phyloP scores from a whole-genome alignment of 2,113 vertebrate species.

The Panurus biarmicus region DNA sequence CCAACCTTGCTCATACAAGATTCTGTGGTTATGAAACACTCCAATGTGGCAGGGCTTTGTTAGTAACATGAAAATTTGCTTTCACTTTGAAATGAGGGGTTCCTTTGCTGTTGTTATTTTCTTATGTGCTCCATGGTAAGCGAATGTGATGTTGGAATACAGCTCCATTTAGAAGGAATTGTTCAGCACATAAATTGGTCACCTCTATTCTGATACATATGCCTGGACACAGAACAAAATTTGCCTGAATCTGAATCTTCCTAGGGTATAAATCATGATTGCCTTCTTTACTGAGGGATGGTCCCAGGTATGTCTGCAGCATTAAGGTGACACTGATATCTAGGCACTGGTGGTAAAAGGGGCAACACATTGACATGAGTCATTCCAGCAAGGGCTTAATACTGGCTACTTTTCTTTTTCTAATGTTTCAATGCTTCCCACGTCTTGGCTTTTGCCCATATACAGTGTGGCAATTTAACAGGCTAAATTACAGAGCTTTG shows the following conservation, averaged over 20 bases:
- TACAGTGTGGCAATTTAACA: background rate
- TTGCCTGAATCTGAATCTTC: background rate
- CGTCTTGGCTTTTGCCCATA: background rate
- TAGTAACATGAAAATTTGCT: background rate
- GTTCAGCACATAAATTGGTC: background rate
- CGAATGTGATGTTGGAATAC: background rate
- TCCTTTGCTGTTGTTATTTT: background rate
- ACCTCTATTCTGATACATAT: background rate
- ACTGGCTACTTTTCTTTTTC: background rate
- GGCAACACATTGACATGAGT: accelerated
- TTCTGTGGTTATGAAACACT: background rate
- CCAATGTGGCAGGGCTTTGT: background rate
- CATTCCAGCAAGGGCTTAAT: background rate
- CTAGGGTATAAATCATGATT: background rate
- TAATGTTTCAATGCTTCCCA: background rate
- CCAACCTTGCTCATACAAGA: background rate
- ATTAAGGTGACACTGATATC: no score
- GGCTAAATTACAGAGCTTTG: background rate
- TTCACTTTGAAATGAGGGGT: background rate
- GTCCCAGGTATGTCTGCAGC: background rate
- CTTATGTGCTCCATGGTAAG: background rate
- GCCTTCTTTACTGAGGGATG: background rate
- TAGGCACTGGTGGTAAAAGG: background rate
- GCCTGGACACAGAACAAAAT: background rate
- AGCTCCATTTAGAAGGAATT: background rate